Conservation (phyloP, 2,888 invertebrate species). For the Chloromyia formosa region DNA sequence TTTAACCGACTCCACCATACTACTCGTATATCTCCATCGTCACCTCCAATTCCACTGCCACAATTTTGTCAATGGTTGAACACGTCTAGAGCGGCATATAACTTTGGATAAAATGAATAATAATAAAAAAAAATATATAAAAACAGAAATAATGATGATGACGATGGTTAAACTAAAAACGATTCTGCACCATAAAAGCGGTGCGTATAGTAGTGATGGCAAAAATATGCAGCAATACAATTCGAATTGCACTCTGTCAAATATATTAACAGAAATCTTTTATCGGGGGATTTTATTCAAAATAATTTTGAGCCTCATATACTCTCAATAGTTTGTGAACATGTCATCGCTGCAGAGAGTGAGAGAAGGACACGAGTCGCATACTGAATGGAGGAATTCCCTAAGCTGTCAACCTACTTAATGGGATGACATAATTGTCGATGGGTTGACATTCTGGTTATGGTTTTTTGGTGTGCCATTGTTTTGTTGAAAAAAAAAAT, state of each 20-base stretch:
- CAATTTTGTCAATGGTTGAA: neutral
- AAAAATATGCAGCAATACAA: conserved; percentile 32
- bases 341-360: conserved; percentile 23
- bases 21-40: too few species aligned
- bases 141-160: conserved; percentile 19
- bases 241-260: conserved; percentile 41
- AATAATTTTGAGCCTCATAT: conserved; percentile 40
- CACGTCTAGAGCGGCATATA: neutral
- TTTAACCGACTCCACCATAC: neutral
- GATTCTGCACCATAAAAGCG: conserved; percentile 29
- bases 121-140: neutral
- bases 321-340: conserved; percentile 35
- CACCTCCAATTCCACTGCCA: neutral
- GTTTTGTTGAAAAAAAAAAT: too few species aligned
- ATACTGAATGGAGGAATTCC: conserved; percentile 9
- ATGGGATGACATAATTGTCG: conserved; percentile 1
- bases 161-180: conserved; percentile 34
- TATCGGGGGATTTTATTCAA: conserved; percentile 40
- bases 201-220: neutral
- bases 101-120: neutral
- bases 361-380: neutral
- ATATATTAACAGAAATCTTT: conserved; percentile 43
- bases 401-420: conserved; percentile 22
- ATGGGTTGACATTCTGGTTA: neutral
- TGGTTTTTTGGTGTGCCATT: too few species aligned